Evolutionary conservation across 1,140 invertebrate species (phyloP).

Genomic region (Camponotus pennsylvanicus): DNA sequence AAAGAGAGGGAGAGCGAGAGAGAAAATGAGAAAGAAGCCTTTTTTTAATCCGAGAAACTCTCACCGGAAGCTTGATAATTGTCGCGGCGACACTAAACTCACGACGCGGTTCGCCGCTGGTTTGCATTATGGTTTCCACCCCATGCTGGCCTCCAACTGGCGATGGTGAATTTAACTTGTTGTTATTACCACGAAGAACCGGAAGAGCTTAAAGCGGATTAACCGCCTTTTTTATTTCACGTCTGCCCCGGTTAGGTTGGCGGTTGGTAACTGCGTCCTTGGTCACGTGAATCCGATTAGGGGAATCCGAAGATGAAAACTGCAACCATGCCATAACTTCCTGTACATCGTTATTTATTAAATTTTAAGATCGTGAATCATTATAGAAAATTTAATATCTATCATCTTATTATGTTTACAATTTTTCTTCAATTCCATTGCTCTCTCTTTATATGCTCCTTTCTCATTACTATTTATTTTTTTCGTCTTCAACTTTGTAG

Average conservation of each 20-base stretch:
- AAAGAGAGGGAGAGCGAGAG: background rate
- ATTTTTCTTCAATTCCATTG: background rate
- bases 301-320: constrained; percentile 19
- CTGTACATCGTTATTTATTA: background rate
- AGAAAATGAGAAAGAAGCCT: no score
- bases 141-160: background rate
- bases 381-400: background rate
- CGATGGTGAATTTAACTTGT: constrained; percentile 50
- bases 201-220: constrained; percentile 50
- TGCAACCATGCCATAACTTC: background rate
- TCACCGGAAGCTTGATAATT: constrained; percentile 35
- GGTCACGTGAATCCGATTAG: constrained; percentile 31
- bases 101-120: constrained; percentile 15
- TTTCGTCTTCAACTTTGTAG: background rate
- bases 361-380: background rate
- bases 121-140: constrained; percentile 59
- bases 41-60: constrained; percentile 29
- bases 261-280: constrained; percentile 38
- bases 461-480: background rate
- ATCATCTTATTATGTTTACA: background rate
- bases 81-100: constrained; percentile 24
- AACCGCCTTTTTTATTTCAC: constrained; percentile 42
- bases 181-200: constrained; percentile 47
- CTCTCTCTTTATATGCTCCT: no score
- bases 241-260: constrained; percentile 11